These are phyloP conservation scores for Schizaphis graminum DNA, from an alignment of 2,888 invertebrate genomes.

Conservation along the genomic window DNA sequence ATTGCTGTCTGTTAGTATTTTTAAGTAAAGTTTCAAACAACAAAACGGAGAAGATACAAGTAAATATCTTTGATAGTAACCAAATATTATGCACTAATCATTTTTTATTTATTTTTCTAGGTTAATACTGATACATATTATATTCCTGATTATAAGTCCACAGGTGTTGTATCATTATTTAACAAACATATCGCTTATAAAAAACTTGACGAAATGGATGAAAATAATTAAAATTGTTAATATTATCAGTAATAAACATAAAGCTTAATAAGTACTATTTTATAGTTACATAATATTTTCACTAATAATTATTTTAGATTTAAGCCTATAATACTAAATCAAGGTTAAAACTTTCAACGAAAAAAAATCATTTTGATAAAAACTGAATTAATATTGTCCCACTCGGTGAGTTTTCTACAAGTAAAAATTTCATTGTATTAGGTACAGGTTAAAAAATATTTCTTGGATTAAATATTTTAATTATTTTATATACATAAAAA, in stretches of 20 bases:
- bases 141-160: conserved; percentile 47
- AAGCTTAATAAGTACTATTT: neutral
- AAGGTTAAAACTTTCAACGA: neutral
- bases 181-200: conserved; percentile 35
- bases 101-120: neutral
- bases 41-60: conserved; percentile 5
- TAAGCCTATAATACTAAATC: neutral
- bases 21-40: conserved; percentile 31
- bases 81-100: neutral
- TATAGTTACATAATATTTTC: neutral
- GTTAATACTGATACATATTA: neutral
- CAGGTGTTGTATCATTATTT: conserved; percentile 16
- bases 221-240: conserved; percentile 8
- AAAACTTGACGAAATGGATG: conserved; percentile 26
- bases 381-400: neutral
- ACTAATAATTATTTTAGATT: neutral
- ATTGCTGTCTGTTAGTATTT: conserved; percentile 71
- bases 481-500: neutral
- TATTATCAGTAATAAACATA: neutral
- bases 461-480: neutral
- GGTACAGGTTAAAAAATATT: neutral
- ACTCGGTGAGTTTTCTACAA: neutral
- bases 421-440: neutral
- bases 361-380: neutral
- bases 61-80: neutral